Percentiles rank a stretch among this genome's conserved stretches.
Conservation (phyloP, 2,797 vertebrate species). For the Geotrypetes seraphini region DNA sequence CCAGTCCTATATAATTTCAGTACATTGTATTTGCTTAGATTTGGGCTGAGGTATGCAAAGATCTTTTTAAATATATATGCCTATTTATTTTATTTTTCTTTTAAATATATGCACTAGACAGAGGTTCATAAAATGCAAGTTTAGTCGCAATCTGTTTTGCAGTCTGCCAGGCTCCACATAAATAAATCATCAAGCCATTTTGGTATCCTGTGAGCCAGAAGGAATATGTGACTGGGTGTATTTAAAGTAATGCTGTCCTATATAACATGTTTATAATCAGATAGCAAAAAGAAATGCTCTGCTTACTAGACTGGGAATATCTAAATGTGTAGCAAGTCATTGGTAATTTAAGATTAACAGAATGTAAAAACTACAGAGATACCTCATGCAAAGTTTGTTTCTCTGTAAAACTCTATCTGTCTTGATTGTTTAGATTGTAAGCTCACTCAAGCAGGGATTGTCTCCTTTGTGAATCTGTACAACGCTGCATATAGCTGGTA, state of each 20-base stretch:
- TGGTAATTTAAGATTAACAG: no score
- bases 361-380: no score
- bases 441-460: no score
- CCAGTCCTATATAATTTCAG: no score
- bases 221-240: constrained; percentile 42
- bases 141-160: constrained; percentile 56
- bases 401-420: no score
- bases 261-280: not conserved
- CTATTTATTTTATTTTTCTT: constrained; percentile 16
- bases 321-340: no score
- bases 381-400: no score
- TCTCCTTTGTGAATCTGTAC: no score
- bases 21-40: constrained; percentile 26
- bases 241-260: constrained; percentile 51
- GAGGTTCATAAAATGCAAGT: constrained; percentile 55
- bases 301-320: no score
- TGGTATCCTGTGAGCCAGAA: constrained; percentile 53
- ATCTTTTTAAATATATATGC: constrained; percentile 12
- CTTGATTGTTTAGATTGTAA: no score
- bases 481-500: no score
- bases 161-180: constrained; percentile 54
- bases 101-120: constrained; percentile 47
- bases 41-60: constrained; percentile 27
- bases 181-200: constrained; percentile 64
- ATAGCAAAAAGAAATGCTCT: no score